Conservation (phyloP, 2,888 invertebrate genomes). For the Linyphia triangularis region DNA sequence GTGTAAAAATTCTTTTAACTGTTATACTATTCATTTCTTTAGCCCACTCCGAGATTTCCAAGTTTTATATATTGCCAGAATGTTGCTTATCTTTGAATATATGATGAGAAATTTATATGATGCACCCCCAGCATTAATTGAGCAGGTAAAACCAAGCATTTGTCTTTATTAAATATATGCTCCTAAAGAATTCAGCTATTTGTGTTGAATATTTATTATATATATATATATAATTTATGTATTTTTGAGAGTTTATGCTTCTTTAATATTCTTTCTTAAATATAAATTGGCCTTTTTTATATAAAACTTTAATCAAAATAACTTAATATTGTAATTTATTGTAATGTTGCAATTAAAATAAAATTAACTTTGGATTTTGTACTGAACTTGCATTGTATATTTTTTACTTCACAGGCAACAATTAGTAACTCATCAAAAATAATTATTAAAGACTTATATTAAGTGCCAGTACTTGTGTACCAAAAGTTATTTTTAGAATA, state of each 20-base stretch:
- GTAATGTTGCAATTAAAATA: too few relatives aligned
- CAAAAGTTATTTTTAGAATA: too few relatives aligned
- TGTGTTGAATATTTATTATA: too few relatives aligned
- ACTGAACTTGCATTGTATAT: too few relatives aligned
- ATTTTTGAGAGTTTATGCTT: too few relatives aligned
- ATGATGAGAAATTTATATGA: constrained; percentile 97
- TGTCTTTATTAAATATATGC: neutral
- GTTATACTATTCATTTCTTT: constrained; percentile 80
- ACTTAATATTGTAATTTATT: neutral
- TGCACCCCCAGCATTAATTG: constrained; percentile 90
- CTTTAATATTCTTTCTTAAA: neutral
- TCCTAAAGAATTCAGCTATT: too few relatives aligned
- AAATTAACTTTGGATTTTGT: too few relatives aligned
- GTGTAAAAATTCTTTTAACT: neutral
- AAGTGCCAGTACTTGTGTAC: too few relatives aligned
- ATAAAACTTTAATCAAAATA: neutral
- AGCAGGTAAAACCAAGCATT: constrained; percentile 84
- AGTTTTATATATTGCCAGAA: constrained; percentile 87
- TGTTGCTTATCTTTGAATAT: constrained; percentile 93
- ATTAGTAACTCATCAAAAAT: too few relatives aligned
- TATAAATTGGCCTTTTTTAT: neutral
- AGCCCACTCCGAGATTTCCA: constrained; percentile 85
- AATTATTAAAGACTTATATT: too few relatives aligned
- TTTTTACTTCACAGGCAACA: too few relatives aligned
- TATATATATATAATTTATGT: too few relatives aligned